Evolutionary conservation across 2,797 vertebrate genomes (phyloP).

Genomic region (Tadarida brasiliensis): DNA sequence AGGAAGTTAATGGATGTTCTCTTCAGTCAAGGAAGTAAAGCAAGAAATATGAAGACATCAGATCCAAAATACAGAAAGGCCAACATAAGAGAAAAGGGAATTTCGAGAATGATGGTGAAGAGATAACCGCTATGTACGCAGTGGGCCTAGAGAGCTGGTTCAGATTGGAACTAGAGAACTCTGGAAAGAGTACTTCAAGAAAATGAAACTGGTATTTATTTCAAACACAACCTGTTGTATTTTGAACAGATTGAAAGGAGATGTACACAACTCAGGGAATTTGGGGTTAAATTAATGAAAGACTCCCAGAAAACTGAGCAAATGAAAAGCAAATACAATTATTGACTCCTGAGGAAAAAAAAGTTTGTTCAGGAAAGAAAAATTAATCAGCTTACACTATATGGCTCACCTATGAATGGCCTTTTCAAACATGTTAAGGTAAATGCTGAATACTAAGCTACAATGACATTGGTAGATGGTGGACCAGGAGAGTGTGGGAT

Average conservation of each 20-base stretch:
- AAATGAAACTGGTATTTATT: neutral
- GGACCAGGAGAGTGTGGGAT: neutral
- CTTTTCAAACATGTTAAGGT: neutral
- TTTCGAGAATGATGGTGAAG: neutral
- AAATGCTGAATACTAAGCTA: neutral
- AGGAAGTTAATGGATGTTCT: neutral
- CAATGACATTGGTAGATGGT: neutral
- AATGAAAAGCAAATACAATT: neutral
- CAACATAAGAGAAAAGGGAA: neutral
- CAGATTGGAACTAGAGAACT: neutral
- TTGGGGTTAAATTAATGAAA: neutral
- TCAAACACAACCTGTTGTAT: neutral
- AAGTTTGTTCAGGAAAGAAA: neutral
- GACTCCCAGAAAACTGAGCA: neutral
- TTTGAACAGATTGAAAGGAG: neutral
- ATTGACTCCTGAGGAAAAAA: neutral
- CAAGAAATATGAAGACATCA: neutral
- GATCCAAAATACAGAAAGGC: neutral
- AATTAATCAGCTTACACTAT: neutral
- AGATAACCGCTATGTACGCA: neutral
- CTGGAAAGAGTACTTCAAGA: neutral
- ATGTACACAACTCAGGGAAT: neutral
- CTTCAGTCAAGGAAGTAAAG: neutral
- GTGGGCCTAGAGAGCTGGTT: neutral
- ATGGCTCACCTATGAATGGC: neutral